Evolutionary conservation across 2,113 vertebrate genomes (phyloP), one percentile per base, ranked within the genome.

Genomic region (Suncus etruscus): DNA sequence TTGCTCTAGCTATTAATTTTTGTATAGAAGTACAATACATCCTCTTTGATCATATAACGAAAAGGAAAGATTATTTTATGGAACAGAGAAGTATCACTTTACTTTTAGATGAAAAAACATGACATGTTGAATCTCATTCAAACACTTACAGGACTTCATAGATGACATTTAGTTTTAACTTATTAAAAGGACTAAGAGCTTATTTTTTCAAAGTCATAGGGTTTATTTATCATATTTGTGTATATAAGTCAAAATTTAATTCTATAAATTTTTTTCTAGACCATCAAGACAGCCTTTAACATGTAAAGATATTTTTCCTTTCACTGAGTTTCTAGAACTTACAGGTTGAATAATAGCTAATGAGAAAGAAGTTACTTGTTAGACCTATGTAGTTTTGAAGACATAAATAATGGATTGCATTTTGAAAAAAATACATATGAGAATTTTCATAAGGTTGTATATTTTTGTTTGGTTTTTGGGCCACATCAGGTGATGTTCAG

Each of bases 171-270:
- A 78, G 8, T 90, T 93, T 77, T 94, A 88, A 75, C 68, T 50
- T 93, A 39, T 39, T 65, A 47, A 29, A 24, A 91, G 74, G 54
- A 27, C 61, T 90, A 91, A 94, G 39, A 27, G 24, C 11, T 87
- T 76, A 8, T 91, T 70, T 54, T 91, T 86, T 85, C 86, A 86
- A 94, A 94, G 70, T 76, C 61, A 83, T 77, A 8, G 39, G 27
- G 11, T 92, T 92, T 94, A 75, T 92, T 92, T 94, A 75, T 87
- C 48, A 25, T 81, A 70, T 81, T 81, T 47, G 15, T 80, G 3
- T 92, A 92, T 70, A 90, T 92, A 94, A 90, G 68, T 95, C 91
- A 95, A 76, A 83, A 50, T 89, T 27, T 88, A 94, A 92, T 90
- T 91, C 12, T 54, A 16, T 54, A 14, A 54, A 54, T 11, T 54